Percentiles rank a stretch among this genome's conserved stretches.
phyloP scores from a whole-genome alignment of 2,888 invertebrate species.

The Caenorhabditis sulstoni region DNA sequence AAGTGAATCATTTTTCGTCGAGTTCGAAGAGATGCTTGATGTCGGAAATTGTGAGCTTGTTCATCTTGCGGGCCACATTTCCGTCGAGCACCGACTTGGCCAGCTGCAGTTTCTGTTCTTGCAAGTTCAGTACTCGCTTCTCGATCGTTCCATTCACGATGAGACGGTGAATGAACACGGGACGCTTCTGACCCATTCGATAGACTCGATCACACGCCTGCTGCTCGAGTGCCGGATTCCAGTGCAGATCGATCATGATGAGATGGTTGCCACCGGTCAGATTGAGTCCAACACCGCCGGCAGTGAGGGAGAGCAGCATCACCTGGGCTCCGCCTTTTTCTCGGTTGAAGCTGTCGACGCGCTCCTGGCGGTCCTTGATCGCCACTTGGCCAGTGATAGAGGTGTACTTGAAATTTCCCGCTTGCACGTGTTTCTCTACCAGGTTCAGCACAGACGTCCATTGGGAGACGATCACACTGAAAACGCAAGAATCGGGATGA shows the following conservation, averaged over 20 bases:
- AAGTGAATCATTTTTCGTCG: slow-evolving; percentile 26
- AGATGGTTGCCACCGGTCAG: slow-evolving; percentile 93
- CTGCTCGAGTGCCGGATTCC: slow-evolving; percentile 95
- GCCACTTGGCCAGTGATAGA: slow-evolving; percentile 88
- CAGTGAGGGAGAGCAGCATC: slow-evolving; percentile 90
- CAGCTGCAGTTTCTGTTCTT: slow-evolving; percentile 88
- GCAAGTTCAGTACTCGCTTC: slow-evolving; percentile 88
- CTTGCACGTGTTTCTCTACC: slow-evolving; percentile 85
- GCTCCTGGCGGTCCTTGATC: slow-evolving; percentile 69
- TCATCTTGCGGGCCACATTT: slow-evolving; percentile 70
- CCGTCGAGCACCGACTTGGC: slow-evolving; percentile 83
- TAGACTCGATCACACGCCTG: slow-evolving; percentile 96
- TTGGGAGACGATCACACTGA: slow-evolving; percentile 89
- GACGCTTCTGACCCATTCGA: slow-evolving; percentile 90
- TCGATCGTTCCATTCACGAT: slow-evolving; percentile 91
- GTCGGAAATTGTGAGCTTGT: slow-evolving; percentile 75
- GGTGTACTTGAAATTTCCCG: slow-evolving; percentile 81
- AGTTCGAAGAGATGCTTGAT: slow-evolving; percentile 73
- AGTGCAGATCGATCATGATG: slow-evolving; percentile 92
- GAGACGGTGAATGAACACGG: slow-evolving; percentile 90
- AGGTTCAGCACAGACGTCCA: slow-evolving; percentile 91
- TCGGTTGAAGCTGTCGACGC: slow-evolving; percentile 87
- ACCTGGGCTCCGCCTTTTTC: slow-evolving; percentile 83
- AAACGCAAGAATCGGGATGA: slow-evolving; percentile 6
- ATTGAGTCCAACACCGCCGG: slow-evolving; percentile 96